phyloP scores from a whole-genome alignment of 2,888 invertebrate genomes.

The Schrankia costaestrigalis region DNA sequence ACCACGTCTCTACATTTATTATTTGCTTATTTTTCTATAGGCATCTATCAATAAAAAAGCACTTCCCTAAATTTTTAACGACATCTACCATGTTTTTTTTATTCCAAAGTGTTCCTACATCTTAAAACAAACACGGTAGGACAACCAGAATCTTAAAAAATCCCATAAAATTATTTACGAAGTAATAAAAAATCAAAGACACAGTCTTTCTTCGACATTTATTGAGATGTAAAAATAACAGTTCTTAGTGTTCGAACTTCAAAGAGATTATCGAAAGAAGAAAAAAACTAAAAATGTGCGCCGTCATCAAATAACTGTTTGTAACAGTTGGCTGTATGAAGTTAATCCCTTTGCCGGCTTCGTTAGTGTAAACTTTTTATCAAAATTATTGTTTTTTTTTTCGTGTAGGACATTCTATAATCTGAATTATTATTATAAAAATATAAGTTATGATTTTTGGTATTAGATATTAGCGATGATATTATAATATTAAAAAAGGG shows the following conservation, averaged over 20 bases:
- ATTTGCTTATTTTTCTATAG: too few species aligned
- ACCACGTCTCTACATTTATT: too few species aligned
- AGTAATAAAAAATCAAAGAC: constrained; percentile 12
- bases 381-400: background rate
- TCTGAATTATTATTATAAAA: too few species aligned
- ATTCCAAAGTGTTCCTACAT: too few species aligned
- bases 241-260: constrained; percentile 42
- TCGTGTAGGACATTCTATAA: too few species aligned
- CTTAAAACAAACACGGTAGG: too few species aligned
- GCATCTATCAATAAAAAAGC: too few species aligned
- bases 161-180: constrained; percentile 1
- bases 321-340: constrained; percentile 20
- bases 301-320: constrained; percentile 27
- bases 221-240: constrained; percentile 27
- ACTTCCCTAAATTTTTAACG: too few species aligned
- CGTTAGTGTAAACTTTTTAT: constrained; percentile 14
- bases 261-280: constrained; percentile 42
- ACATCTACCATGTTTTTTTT: too few species aligned
- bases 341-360: constrained; percentile 36
- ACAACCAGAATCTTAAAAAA: background rate
- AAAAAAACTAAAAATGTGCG: constrained; percentile 21
- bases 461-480: too few species aligned
- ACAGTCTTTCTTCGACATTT: constrained; percentile 8
- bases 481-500: too few species aligned
- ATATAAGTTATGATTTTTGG: too few species aligned